A percentile compares a stretch with the other conserved stretches of the same genome.
phyloP scores from a whole-genome alignment of 2,113 vertebrate species.

The Burhinus oedicnemus region DNA sequence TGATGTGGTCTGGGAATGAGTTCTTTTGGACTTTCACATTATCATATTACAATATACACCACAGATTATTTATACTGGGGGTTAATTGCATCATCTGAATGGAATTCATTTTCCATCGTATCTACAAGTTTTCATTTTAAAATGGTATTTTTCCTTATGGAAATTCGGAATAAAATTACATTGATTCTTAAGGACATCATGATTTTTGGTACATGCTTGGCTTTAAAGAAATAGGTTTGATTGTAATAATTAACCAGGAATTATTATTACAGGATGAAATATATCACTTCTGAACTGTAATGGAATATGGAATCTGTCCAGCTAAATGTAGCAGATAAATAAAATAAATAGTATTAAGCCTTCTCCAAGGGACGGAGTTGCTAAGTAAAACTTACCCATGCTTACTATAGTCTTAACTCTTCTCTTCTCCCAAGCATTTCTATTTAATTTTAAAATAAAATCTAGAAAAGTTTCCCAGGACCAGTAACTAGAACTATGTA shows the following conservation, averaged over 20 bases:
- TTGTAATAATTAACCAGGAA: slow-evolving; percentile 12
- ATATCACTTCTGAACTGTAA: slow-evolving; percentile 22
- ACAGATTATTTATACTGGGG: slow-evolving; percentile 71
- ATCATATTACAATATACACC: slow-evolving; percentile 68
- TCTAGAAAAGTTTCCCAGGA: background rate
- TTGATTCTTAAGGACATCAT: slow-evolving; percentile 42
- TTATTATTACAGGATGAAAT: background rate
- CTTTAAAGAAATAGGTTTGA: background rate
- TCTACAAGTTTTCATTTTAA: slow-evolving; percentile 59
- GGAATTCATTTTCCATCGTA: slow-evolving; percentile 74
- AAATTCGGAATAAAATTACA: slow-evolving; percentile 58
- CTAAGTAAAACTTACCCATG: background rate
- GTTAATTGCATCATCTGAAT: slow-evolving; percentile 75
- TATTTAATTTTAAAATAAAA: slow-evolving; percentile 26
- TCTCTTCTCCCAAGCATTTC: slow-evolving; percentile 8
- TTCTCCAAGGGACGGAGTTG: slow-evolving; percentile 11
- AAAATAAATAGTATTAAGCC: slow-evolving; percentile 29
- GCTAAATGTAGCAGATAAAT: slow-evolving; percentile 40
- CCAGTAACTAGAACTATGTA: slow-evolving; percentile 9
- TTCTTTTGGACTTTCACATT: slow-evolving; percentile 73
- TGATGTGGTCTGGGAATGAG: slow-evolving; percentile 73
- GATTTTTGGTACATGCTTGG: background rate
- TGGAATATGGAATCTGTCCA: slow-evolving; percentile 25
- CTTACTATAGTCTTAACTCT: background rate
- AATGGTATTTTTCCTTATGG: slow-evolving; percentile 49